A percentile compares a stretch with the other conserved stretches of the same genome.
These are phyloP conservation scores for Malachius bipustulatus DNA, from an alignment of 2,888 invertebrate genomes.

Conservation along the genomic window DNA sequence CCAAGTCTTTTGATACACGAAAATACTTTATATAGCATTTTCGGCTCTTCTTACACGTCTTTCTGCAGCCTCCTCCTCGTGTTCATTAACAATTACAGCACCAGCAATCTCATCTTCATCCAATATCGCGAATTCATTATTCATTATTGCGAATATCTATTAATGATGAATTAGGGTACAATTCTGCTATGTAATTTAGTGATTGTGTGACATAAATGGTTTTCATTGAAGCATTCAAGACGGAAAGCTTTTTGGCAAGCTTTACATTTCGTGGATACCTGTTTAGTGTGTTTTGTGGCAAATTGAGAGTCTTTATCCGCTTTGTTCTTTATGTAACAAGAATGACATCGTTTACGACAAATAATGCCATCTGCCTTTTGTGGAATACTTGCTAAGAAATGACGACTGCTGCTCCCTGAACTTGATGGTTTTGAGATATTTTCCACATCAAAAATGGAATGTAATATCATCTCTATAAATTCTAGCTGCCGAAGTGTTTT, in stretches of 20 bases:
- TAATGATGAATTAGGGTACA: no score
- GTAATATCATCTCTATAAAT: neutral
- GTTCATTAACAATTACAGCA: no score
- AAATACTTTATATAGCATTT: no score
- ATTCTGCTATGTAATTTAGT: no score
- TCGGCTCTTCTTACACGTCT: no score
- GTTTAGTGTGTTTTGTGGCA: conserved; percentile 1
- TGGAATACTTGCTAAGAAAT: neutral
- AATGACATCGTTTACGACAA: conserved; percentile 1
- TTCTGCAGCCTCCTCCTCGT: no score
- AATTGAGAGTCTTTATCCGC: neutral
- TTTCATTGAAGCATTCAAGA: conserved; percentile 6
- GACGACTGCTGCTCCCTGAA: conserved; percentile 1
- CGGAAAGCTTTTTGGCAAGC: conserved; percentile 7
- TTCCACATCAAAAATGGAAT: conserved; percentile 1
- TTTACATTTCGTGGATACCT: conserved; percentile 6
- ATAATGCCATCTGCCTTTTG: no score
- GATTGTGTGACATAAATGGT: no score
- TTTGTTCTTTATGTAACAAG: conserved; percentile 3
- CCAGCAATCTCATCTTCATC: no score
- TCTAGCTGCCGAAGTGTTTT: conserved; percentile 3
- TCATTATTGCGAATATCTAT: no score
- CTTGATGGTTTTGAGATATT: conserved; percentile 1
- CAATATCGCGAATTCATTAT: no score
- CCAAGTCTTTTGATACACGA: no score